Evolutionary conservation across 2,797 vertebrate genomes (phyloP).

Genomic region (Amblyraja radiata): DNA sequence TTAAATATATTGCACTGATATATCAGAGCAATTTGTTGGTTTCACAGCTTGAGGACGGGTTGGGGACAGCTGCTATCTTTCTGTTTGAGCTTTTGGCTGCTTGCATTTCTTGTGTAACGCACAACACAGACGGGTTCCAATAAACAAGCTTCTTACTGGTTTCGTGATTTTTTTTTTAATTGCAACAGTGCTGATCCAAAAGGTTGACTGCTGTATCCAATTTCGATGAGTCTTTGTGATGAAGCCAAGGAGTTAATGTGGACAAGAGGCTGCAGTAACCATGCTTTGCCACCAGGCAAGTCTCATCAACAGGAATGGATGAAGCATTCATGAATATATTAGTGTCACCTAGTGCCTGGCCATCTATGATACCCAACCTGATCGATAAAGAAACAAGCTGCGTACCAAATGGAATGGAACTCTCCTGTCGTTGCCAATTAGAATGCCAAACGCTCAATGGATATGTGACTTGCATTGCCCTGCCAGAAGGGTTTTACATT

Average conservation of each 20-base stretch:
- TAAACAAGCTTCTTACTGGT: neutral
- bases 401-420: neutral
- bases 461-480: neutral
- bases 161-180: neutral
- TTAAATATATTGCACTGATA: neutral
- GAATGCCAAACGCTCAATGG: neutral
- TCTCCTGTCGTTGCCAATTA: constrained; percentile 4
- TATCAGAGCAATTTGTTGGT: neutral
- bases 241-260: constrained; percentile 20
- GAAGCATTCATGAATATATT: neutral
- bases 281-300: neutral
- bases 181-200: neutral
- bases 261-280: neutral
- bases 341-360: neutral
- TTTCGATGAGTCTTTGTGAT: neutral
- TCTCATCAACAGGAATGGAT: neutral
- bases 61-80: neutral
- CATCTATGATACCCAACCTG: neutral
- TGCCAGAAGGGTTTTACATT: neutral
- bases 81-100: neutral
- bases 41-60: neutral
- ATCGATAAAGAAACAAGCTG: neutral
- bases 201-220: neutral
- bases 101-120: neutral
- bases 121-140: neutral